Percentiles rank a stretch among this genome's conserved stretches.
Evolutionary conservation across 2,797 vertebrate genomes (phyloP).

Genomic region (Aldrovandia affinis): DNA sequence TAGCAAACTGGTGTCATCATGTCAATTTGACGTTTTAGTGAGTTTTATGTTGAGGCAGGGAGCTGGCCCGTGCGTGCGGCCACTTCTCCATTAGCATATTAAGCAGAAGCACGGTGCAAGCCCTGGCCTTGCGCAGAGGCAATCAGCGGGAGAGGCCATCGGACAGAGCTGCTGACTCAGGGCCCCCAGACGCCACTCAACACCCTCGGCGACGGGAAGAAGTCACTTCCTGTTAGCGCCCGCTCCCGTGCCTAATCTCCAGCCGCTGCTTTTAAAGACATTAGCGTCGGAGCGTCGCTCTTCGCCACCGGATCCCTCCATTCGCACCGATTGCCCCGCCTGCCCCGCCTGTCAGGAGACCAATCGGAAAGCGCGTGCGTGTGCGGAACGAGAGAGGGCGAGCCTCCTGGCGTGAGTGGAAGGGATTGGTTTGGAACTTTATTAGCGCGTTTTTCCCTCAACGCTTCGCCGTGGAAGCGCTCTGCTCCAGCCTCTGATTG

Average conservation of each 20-base stretch:
- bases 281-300: no score
- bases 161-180: slow-evolving; percentile 21
- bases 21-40: background rate
- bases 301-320: background rate
- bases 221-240: slow-evolving; percentile 25
- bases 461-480: background rate
- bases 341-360: background rate
- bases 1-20: background rate
- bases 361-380: background rate
- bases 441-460: background rate
- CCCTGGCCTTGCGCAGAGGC: background rate
- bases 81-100: slow-evolving; percentile 14
- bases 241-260: background rate
- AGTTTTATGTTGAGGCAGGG: background rate
- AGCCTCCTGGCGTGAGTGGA: background rate
- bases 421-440: background rate
- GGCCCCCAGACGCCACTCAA: slow-evolving; percentile 2
- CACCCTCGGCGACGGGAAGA: slow-evolving; percentile 17
- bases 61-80: background rate
- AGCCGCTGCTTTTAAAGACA: background rate
- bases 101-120: background rate
- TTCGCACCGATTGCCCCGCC: background rate
- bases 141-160: slow-evolving; percentile 15
- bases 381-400: background rate
- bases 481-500: background rate